Base-by-base conservation (phyloP, 1,140 invertebrate species). In the Dinothrombium tinctorium region DNA sequence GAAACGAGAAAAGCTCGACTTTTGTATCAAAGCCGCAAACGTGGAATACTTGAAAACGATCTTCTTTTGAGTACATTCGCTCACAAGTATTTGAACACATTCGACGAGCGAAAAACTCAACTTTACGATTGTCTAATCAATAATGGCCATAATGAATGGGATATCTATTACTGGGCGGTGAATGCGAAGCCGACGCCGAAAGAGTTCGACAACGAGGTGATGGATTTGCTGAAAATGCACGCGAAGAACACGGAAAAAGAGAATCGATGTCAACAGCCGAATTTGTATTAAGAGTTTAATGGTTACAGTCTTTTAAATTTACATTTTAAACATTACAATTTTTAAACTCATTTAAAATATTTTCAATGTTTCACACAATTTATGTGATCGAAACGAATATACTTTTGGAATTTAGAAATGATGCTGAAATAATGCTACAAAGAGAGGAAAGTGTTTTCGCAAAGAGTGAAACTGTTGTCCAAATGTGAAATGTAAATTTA, bases 1-100 rank as follows among this genome's bases (percentile, higher is more conserved):
- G 48, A 55, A 23, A 45, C 57, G 7, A 68, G 67, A 54, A 55
- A 53, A 54, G 63, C 66, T 21, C 57, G 86, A 48, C 63, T 96
- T n/a, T 49, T 87, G 2, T 98, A 96, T 59, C 90, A 98, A 56
- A 95, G 87, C 14, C 69, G 90, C 9, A 98, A 98, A 61, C 64
- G 92, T 44, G 90, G 90, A 20, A 96, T 95, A 76, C 59, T 94
- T 20, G 90, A 98, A 59, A 98, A 96, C 64, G 87, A 84, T 50
- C 63, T 98, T 1, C 58, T 98, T 0, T 58, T 98, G 9, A 78
- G 82, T 53, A 84, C 80, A 21, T 95, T 95, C 70, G 83, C 80
- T 0, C 71, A 72, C 17, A 77, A 80, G 52, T 72, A 83, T 59
- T 60, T 96, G 14, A 56, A 73, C 38, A 54, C 54, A 1, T 76